These are phyloP conservation scores for Poicephalus gulielmi DNA, from an alignment of 2,113 vertebrate species.

Conservation along the genomic window DNA sequence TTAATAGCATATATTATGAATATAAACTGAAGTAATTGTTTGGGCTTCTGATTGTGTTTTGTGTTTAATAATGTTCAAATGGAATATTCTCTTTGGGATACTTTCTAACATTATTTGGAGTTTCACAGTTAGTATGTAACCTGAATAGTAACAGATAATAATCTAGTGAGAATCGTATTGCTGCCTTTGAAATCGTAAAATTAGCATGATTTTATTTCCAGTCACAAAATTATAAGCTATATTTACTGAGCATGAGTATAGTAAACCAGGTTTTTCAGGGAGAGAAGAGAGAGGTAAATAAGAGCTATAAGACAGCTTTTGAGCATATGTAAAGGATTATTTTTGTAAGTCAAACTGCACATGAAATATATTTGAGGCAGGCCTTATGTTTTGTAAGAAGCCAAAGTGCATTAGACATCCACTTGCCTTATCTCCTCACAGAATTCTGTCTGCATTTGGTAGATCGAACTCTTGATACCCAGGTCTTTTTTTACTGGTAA, in stretches of 20 bases:
- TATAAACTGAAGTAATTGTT: not conserved
- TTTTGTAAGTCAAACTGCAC: not conserved
- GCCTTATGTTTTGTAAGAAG: not conserved
- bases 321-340: not conserved
- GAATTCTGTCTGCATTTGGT: not conserved
- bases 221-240: not conserved
- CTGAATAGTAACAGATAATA: not conserved
- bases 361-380: not conserved
- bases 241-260: not conserved
- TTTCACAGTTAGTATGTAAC: not conserved
- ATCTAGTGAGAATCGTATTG: not conserved
- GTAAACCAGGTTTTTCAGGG: not conserved
- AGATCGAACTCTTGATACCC: not conserved
- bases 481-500: not conserved
- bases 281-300: not conserved
- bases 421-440: not conserved
- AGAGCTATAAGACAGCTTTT: not conserved
- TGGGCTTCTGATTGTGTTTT: not conserved
- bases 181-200: not conserved
- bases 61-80: not conserved
- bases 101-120: not conserved
- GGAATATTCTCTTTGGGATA: not conserved
- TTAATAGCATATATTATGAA: accelerated
- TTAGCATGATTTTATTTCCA: not conserved
- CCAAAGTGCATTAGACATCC: not conserved